Percentiles rank a stretch among this genome's conserved stretches.
phyloP scores from a whole-genome alignment of 2,113 vertebrate genomes.

The Amazona guildingii region DNA sequence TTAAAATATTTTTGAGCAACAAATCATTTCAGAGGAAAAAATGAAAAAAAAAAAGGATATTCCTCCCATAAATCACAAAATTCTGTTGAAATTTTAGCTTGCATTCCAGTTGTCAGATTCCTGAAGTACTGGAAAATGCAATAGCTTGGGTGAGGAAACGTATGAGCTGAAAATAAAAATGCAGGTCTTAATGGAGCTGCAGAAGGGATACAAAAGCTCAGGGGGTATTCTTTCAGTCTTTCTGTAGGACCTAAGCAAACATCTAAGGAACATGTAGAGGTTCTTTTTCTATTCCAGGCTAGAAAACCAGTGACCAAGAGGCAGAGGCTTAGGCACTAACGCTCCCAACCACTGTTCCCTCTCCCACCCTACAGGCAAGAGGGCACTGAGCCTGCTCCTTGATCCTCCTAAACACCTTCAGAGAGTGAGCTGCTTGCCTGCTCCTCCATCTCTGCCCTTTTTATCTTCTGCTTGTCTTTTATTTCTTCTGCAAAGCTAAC shows the following conservation, averaged over 20 bases:
- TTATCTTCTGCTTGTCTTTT: not conserved
- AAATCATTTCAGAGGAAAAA: not conserved
- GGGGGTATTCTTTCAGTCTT: not conserved
- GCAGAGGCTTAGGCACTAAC: not conserved
- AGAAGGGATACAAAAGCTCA: not conserved
- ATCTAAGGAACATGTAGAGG: not conserved
- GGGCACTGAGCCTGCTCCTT: not conserved
- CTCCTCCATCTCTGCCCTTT: not conserved
- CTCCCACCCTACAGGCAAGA: not conserved
- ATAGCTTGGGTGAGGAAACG: not conserved
- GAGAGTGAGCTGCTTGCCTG: not conserved
- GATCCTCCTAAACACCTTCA: accelerated
- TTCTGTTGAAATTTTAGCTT: not conserved
- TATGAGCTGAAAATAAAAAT: not conserved
- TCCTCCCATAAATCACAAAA: not conserved
- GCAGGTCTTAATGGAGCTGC: not conserved
- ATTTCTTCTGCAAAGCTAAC: not conserved
- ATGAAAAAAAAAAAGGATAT: not conserved
- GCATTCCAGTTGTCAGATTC: not conserved
- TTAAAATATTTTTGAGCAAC: not conserved
- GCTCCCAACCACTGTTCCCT: accelerated
- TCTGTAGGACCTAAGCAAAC: not conserved
- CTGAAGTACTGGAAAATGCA: not conserved
- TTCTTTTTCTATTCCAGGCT: not conserved
- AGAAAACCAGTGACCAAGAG: not conserved